Percentiles rank a stretch among this genome's conserved stretches.
Conservation (phyloP, 2,888 invertebrate genomes). For the Phengaris alcon region DNA sequence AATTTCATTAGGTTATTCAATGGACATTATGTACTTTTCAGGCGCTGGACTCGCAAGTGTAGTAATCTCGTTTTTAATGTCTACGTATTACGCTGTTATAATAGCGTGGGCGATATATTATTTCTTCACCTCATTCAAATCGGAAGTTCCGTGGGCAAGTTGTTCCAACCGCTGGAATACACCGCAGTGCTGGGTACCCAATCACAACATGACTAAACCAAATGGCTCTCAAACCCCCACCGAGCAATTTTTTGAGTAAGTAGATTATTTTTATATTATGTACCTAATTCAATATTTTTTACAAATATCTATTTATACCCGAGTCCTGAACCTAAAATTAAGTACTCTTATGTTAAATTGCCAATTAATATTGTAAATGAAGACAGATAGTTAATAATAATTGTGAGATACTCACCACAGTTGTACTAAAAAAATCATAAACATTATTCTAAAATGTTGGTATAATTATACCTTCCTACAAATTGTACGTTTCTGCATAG, state of each 20-base stretch:
- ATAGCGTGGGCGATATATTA: slow-evolving; percentile 97
- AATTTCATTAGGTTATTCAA: neutral
- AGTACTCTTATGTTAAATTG: neutral
- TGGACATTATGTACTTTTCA: slow-evolving; percentile 49
- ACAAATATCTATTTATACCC: neutral
- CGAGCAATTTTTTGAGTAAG: slow-evolving; percentile 95
- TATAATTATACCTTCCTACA: no score
- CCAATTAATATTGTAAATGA: neutral
- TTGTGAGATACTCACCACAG: no score
- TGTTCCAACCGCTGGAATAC: slow-evolving; percentile 94
- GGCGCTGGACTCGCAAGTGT: slow-evolving; percentile 96
- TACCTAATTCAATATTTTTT: no score
- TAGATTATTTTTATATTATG: slow-evolving; percentile 35
- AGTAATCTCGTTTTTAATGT: slow-evolving; percentile 95
- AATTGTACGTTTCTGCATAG: neutral
- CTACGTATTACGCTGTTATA: slow-evolving; percentile 96
- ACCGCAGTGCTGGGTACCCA: slow-evolving; percentile 88
- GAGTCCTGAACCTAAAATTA: neutral
- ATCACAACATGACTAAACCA: slow-evolving; percentile 83
- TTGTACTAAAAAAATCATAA: no score
- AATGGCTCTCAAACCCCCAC: slow-evolving; percentile 89
- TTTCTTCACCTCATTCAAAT: slow-evolving; percentile 93
- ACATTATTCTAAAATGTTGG: no score
- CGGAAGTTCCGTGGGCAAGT: slow-evolving; percentile 92
- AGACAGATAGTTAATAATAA: no score